Base-by-base conservation (phyloP, 2,797 vertebrate genomes). In the Triplophysa bombifrons region DNA sequence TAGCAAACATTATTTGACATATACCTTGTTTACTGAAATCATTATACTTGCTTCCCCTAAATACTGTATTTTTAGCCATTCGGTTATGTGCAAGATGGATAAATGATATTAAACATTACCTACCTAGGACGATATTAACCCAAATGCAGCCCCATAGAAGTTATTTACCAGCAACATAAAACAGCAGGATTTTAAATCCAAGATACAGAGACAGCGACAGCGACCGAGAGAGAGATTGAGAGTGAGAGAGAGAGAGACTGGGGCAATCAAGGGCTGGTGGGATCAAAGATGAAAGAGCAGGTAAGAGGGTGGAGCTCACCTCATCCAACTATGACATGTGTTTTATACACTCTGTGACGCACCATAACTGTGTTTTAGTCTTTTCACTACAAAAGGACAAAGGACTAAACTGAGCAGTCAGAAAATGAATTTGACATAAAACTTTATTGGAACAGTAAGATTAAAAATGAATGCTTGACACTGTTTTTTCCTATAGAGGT, bases 141-240 rank as follows among this genome's bases (percentile, higher is more conserved):
- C 19, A 38, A 50, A 10, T 27, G 30, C 17, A 30, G 64, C 68
- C 69, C 80, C 71, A 78, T 30, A 70, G 63, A 78, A 72, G 80
- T 30, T 77, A 46, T 81, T 83, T 82, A 71, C 60, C 68, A 85
- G 80, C 76, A 27, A 72, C 78, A 88, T 83, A 85, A 86, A 91
- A 86, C 60, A 1, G 4, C 22, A 81, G 68, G 51, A 91, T 89
- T 84, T 91, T 87, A 92, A 93, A 92, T 93, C 91, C 92, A 88
- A 86, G 34, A 34, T 6, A 85, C 61, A 14, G 66, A 60, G 16
- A 51, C 14, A 83, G 76, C 75, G 82, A 67, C 61, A 72, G 19
- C 46, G 27, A 77, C 71, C 41, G 65, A 56, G 50, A 60, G 69
- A 22, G 25, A 48, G 51, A 66, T 48, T 61, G 72, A 58, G 44